phyloP scores from a whole-genome alignment of 2,113 vertebrate genomes.

The Antechinus flavipes region DNA sequence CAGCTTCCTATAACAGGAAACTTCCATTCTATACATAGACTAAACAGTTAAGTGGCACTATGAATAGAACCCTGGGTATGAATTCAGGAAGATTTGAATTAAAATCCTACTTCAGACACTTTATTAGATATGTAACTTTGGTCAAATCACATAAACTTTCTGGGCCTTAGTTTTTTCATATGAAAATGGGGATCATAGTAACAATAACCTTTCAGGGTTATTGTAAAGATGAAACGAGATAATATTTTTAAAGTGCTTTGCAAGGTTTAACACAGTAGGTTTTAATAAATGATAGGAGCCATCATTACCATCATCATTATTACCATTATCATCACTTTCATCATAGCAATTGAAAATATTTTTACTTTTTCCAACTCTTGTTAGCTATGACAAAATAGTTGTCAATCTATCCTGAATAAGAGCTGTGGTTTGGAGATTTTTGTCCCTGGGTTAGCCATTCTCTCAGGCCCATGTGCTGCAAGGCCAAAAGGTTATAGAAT shows the following conservation, averaged over 20 bases:
- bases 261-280: neutral
- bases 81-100: neutral
- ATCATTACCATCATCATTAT: neutral
- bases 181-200: neutral
- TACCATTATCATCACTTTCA: neutral
- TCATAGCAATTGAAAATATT: neutral
- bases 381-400: neutral
- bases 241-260: neutral
- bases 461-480: neutral
- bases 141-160: neutral
- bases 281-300: neutral
- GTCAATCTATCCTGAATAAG: neutral
- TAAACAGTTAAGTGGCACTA: neutral
- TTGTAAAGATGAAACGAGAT: neutral
- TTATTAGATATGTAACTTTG: neutral
- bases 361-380: neutral
- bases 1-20: neutral
- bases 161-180: neutral
- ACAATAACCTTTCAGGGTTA: neutral
- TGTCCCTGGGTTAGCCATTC: neutral
- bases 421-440: neutral
- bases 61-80: neutral
- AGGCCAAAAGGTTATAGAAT: neutral
- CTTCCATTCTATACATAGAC: neutral
- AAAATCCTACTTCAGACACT: neutral